A percentile compares a stretch with the other conserved stretches of the same genome.
Evolutionary conservation across 2,797 vertebrate species (phyloP).

Genomic region (Lagodon rhomboides): DNA sequence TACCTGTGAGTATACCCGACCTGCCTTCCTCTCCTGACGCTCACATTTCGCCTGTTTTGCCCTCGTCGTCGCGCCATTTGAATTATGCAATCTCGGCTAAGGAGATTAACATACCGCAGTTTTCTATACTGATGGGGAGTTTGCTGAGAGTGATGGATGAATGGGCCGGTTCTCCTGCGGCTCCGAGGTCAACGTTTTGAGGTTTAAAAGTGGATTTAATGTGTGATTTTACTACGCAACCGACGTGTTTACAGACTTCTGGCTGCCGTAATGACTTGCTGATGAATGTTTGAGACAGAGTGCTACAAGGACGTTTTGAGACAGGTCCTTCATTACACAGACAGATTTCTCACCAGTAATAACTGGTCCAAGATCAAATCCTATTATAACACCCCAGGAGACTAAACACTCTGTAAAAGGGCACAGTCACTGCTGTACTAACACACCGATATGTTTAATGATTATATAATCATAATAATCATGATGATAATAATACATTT

Average conservation of each 20-base stretch:
- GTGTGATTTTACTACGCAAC: constrained; percentile 7
- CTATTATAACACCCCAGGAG: neutral
- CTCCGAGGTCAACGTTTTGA: constrained; percentile 21
- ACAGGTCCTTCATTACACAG: neutral
- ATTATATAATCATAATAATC: too few relatives aligned
- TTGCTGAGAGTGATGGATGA: constrained; percentile 18
- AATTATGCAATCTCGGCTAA: constrained; percentile 60
- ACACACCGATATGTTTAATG: too few relatives aligned
- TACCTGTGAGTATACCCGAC: constrained; percentile 59
- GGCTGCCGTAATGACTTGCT: neutral
- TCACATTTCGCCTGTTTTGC: neutral
- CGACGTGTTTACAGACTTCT: neutral
- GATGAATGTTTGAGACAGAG: neutral
- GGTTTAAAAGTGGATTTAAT: constrained; percentile 48
- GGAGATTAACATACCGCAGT: constrained; percentile 67
- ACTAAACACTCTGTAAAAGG: constrained; percentile 1
- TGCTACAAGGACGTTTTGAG: neutral
- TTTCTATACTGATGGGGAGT: constrained; percentile 46
- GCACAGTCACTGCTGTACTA: neutral
- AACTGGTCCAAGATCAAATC: neutral
- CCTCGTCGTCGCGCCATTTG: neutral
- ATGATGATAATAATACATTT: too few relatives aligned
- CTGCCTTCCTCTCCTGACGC: neutral
- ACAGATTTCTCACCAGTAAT: neutral
- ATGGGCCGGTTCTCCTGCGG: constrained; percentile 32